Evolutionary conservation across 2,113 vertebrate species (phyloP).

Genomic region (Neofelis nebulosa): DNA sequence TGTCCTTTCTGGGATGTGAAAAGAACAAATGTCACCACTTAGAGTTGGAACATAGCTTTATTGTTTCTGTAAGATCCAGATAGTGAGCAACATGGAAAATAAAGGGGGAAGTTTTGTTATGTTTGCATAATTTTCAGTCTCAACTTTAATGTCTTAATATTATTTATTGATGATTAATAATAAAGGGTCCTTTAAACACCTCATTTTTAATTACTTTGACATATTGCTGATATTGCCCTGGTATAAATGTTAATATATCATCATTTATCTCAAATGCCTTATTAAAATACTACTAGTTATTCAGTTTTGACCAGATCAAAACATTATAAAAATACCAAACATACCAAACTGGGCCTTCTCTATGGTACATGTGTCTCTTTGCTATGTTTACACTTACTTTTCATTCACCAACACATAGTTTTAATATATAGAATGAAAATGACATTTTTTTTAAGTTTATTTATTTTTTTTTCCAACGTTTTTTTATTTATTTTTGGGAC

Average conservation of each 20-base stretch:
- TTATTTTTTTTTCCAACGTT: too few species aligned
- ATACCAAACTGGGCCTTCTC: not conserved
- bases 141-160: not conserved
- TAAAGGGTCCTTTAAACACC: not conserved
- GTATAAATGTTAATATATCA: not conserved
- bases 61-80: not conserved
- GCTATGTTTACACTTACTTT: not conserved
- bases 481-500: too few species aligned
- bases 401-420: not conserved
- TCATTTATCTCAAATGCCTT: not conserved
- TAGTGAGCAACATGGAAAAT: not conserved
- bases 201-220: not conserved
- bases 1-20: not conserved
- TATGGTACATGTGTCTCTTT: not conserved
- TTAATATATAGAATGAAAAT: not conserved
- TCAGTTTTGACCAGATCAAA: not conserved
- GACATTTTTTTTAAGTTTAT: not conserved
- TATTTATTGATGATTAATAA: not conserved
- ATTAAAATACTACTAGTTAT: not conserved
- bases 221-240: not conserved
- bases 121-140: not conserved
- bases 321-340: not conserved
- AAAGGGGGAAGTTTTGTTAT: not conserved
- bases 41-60: not conserved
- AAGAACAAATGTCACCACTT: not conserved